These are phyloP conservation scores for Zalophus californianus DNA, from an alignment of 2,797 vertebrate genomes.

Conservation along the genomic window DNA sequence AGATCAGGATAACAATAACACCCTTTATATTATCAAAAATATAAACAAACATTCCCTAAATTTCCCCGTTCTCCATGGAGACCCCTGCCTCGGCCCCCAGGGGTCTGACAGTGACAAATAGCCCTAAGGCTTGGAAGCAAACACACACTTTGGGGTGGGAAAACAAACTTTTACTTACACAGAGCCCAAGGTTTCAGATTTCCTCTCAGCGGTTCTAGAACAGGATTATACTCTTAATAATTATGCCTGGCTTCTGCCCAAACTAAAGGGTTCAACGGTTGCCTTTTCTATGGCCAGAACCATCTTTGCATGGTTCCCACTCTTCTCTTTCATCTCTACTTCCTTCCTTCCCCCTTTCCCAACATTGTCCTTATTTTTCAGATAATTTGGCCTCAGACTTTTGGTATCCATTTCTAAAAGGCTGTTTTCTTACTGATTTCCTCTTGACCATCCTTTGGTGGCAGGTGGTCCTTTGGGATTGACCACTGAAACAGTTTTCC, in stretches of 20 bases:
- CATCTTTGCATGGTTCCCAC: background rate
- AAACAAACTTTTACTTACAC: constrained; percentile 67
- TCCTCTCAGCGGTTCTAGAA: constrained; percentile 56
- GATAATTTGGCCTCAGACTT: constrained; percentile 45
- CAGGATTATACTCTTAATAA: constrained; percentile 26
- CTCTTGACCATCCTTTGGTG: background rate
- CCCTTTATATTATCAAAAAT: constrained; percentile 67
- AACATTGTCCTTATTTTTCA: constrained; percentile 40
- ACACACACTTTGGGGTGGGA: constrained; percentile 36
- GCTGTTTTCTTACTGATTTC: constrained; percentile 12
- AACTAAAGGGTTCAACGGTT: constrained; percentile 33
- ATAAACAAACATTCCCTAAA: constrained; percentile 54
- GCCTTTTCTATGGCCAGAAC: constrained; percentile 17
- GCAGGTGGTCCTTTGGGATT: background rate
- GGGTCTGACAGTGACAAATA: constrained; percentile 47
- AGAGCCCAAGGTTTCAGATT: constrained; percentile 49
- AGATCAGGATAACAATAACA: constrained; percentile 55
- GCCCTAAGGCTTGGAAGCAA: background rate
- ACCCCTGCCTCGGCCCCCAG: background rate
- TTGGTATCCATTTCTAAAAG: constrained; percentile 43
- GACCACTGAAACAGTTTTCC: background rate
- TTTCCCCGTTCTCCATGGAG: constrained; percentile 42
- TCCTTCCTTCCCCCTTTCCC: constrained; percentile 46
- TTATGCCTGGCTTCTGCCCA: constrained; percentile 68
- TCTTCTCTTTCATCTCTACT: constrained; percentile 60